Base-by-base conservation (phyloP, 1,140 invertebrate species). In the Magallana gigas region DNA sequence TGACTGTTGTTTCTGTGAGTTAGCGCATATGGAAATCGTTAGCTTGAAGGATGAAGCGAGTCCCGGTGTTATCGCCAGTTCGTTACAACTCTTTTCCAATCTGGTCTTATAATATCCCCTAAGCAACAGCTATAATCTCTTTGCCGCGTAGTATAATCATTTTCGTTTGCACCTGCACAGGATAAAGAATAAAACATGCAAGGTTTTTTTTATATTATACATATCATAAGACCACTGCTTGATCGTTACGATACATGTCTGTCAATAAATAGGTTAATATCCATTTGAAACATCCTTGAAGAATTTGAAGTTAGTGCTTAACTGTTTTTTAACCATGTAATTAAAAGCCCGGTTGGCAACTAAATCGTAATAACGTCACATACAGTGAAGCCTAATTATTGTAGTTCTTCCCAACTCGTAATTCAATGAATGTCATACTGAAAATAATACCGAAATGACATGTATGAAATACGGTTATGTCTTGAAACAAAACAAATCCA, bases 1-100 rank as follows among this genome's bases (percentile, higher is more conserved):
- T 11, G 8, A 11, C 8, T 76, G 68, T 76, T 76, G 68, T 29
- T 76, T 76, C 68, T 29, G 68, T 76, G 68, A 76, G 68, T 76
- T 76, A 76, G 23, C 68, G 68, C 68, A 76, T 76, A 76, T 76
- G 68, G 68, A 76, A 76, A 76, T 76, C 68, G 68, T 76, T 76
- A 76, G 68, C 23, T 12, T 76, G 68, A 76, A 76, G 68, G 68
- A 76, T 76, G 68, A 76, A 76, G 23, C 23, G 68, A 29, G 8
- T 8, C 68, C 36, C 36, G 68, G 68, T 76, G 68, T 29, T 76
- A 76, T 76, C 68, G 68, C 68, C 2, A 76, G 68, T 76, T 76
- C 68, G 68, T 76, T 76, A 76, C 68, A 76, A 76, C 68, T 76
- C 23, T 29, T 76, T 76, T 62, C 60, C 68, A 18, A 76, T 76